phyloP scores from a whole-genome alignment of 2,113 vertebrate species.

The Tyto alba region DNA sequence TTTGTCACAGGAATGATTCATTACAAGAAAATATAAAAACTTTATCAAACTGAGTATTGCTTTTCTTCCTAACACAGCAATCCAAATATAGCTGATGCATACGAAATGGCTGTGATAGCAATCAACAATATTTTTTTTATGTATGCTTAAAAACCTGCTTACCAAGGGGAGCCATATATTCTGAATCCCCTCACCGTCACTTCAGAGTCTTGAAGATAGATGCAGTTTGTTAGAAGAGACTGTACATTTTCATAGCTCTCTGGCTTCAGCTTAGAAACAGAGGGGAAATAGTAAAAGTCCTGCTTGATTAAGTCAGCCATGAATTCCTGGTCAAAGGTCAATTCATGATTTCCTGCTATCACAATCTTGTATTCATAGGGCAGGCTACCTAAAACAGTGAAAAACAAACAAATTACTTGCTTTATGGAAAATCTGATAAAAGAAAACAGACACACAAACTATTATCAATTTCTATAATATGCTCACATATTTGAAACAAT shows the following conservation, averaged over 20 bases:
- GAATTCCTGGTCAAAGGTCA: constrained; percentile 98
- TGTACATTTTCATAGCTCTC: constrained; percentile 97
- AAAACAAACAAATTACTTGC: constrained; percentile 46
- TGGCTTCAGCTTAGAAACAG: constrained; percentile 94
- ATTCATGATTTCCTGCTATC: constrained; percentile 94
- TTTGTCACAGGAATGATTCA: background rate
- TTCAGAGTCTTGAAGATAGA: constrained; percentile 97
- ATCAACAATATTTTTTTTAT: background rate
- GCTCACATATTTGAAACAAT: background rate
- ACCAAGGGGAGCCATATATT: constrained; percentile 95
- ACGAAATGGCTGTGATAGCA: background rate
- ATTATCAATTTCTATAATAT: background rate
- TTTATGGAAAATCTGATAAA: background rate
- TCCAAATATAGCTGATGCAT: background rate
- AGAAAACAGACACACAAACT: background rate
- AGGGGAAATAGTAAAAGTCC: constrained; percentile 98
- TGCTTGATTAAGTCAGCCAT: constrained; percentile 98
- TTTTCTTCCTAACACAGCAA: background rate
- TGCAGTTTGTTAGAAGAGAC: constrained; percentile 95
- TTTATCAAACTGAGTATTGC: background rate
- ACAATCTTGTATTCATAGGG: constrained; percentile 97
- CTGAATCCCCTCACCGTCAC: constrained; percentile 91
- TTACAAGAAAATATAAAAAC: background rate
- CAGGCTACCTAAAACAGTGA: constrained; percentile 80
- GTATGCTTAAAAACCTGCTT: constrained; percentile 71